Conservation (phyloP, 2,797 vertebrate species). For the Nannoperca australis region DNA sequence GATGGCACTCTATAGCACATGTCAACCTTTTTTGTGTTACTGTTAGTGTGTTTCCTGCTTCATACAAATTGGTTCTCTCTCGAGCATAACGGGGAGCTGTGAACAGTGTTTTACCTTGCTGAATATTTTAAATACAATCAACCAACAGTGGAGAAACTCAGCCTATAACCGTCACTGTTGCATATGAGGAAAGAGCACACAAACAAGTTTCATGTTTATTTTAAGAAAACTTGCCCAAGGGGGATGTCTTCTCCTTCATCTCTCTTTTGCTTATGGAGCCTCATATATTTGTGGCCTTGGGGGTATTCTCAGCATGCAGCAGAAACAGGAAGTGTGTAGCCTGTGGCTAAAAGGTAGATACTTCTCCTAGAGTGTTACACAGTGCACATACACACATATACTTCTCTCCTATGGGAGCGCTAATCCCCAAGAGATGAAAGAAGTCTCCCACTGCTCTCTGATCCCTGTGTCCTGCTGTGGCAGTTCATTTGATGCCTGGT, state of each 20-base stretch:
- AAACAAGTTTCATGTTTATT: conserved; percentile 77
- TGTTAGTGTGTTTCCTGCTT: conserved; percentile 22
- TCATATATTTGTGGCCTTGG: conserved; percentile 61
- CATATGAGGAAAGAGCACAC: conserved; percentile 41
- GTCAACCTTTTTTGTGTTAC: conserved; percentile 50
- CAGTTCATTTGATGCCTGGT: conserved; percentile 74
- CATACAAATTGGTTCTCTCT: conserved; percentile 47
- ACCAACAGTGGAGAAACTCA: conserved; percentile 20
- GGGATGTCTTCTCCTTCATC: conserved; percentile 70
- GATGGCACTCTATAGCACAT: conserved; percentile 48
- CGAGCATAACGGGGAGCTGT: conserved; percentile 29
- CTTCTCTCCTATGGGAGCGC: conserved; percentile 67
- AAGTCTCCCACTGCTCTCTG: conserved; percentile 72
- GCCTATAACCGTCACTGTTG: conserved; percentile 37
- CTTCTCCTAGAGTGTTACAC: conserved; percentile 59
- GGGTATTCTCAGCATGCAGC: conserved; percentile 67
- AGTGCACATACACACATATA: conserved; percentile 54
- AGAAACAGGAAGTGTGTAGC: conserved; percentile 72
- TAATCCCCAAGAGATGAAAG: conserved; percentile 81
- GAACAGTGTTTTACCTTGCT: conserved; percentile 49
- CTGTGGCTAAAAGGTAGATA: conserved; percentile 72
- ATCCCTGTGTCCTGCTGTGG: conserved; percentile 72
- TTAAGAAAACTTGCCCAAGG: conserved; percentile 63
- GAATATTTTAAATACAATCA: conserved; percentile 68
- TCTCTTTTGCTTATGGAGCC: conserved; percentile 55